phyloP scores from a whole-genome alignment of 2,113 vertebrate genomes.

The Lophotis ruficrista region DNA sequence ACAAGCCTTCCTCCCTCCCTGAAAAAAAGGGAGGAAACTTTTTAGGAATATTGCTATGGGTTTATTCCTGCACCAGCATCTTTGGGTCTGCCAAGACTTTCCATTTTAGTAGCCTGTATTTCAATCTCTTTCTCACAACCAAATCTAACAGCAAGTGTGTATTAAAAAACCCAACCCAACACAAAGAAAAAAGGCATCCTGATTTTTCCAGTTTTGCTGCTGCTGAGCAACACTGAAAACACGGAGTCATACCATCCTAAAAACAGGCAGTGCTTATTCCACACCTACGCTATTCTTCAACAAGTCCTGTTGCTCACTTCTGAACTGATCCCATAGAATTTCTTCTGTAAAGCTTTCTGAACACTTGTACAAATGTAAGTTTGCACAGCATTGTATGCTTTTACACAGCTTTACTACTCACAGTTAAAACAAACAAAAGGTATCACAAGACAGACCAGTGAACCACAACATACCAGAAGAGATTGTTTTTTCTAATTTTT shows the following conservation, averaged over 20 bases:
- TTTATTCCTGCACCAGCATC: neutral
- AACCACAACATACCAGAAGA: neutral
- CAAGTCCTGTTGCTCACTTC: neutral
- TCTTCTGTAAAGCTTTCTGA: neutral
- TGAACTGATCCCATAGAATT: neutral
- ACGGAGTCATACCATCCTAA: neutral
- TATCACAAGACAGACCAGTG: neutral
- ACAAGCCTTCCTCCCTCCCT: neutral
- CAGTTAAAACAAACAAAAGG: neutral
- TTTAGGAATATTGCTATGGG: neutral
- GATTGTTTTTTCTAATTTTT: neutral
- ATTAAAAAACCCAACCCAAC: neutral
- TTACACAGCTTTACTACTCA: neutral
- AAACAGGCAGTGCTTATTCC: neutral
- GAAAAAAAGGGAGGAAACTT: neutral
- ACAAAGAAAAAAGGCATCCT: neutral
- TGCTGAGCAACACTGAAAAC: neutral
- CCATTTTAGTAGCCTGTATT: neutral
- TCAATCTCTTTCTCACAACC: neutral
- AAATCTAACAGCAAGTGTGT: neutral
- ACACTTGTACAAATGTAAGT: accelerated
- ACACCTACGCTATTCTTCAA: neutral
- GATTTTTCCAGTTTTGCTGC: neutral
- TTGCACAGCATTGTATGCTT: neutral
- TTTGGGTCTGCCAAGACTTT: neutral